phyloP scores from a whole-genome alignment of 2,888 invertebrate species.

The Latrodectus hesperus region DNA sequence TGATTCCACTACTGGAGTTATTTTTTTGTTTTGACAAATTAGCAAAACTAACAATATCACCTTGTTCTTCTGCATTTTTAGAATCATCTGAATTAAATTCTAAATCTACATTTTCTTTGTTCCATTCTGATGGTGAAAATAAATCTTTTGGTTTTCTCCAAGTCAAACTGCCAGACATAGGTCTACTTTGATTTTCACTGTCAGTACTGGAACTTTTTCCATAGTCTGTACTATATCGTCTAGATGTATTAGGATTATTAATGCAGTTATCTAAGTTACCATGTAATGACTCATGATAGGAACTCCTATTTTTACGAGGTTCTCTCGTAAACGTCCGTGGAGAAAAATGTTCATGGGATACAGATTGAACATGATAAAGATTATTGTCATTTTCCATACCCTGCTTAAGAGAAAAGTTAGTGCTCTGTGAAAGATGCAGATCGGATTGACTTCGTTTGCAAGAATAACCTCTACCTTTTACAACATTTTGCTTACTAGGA shows the following conservation, averaged over 20 bases:
- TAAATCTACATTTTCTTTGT: slow-evolving; percentile 57
- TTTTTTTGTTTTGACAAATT: slow-evolving; percentile 80
- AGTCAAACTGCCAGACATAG: slow-evolving; percentile 55
- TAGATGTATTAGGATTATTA: slow-evolving; percentile 9
- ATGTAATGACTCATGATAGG: slow-evolving; percentile 55
- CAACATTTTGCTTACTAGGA: slow-evolving; percentile 51
- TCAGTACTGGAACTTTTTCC: slow-evolving; percentile 23
- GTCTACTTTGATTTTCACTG: slow-evolving; percentile 46
- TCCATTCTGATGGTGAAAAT: slow-evolving; percentile 63
- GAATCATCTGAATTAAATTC: slow-evolving; percentile 53
- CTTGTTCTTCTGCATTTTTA: slow-evolving; percentile 40
- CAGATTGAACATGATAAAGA: slow-evolving; percentile 61
- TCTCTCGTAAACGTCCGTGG: slow-evolving; percentile 56
- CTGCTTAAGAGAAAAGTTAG: slow-evolving; percentile 14
- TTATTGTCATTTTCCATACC: slow-evolving; percentile 47
- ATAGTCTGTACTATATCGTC: slow-evolving; percentile 43
- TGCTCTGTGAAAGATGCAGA: slow-evolving; percentile 51
- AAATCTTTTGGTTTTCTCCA: slow-evolving; percentile 65
- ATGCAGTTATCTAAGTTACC: slow-evolving; percentile 16
- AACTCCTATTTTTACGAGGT: slow-evolving; percentile 48
- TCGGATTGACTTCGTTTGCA: slow-evolving; percentile 64
- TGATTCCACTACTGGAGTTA: slow-evolving; percentile 76
- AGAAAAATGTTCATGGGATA: slow-evolving; percentile 54
- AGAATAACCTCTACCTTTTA: slow-evolving; percentile 49
- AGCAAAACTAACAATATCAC: slow-evolving; percentile 81